Conservation (phyloP, 2,113 vertebrate species). For the Embiotoca jacksoni region DNA sequence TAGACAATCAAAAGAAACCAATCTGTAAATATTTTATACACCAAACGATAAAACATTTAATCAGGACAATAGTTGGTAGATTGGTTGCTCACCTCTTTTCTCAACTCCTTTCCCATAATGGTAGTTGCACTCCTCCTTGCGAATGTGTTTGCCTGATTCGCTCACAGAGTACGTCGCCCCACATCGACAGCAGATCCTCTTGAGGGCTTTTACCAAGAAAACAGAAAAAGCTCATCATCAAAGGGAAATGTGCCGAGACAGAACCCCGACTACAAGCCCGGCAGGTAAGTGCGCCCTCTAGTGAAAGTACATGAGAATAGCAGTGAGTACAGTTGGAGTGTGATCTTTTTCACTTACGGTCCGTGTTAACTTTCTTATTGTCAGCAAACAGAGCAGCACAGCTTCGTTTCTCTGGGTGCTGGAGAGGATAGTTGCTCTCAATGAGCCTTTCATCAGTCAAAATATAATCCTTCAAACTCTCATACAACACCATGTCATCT, state of each 20-base stretch:
- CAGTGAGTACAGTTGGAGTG: not conserved
- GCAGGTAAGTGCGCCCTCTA: conserved; percentile 44
- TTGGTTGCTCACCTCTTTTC: conserved; percentile 77
- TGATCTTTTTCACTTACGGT: conserved; percentile 62
- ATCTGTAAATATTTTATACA: not conserved
- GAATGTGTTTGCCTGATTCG: conserved; percentile 78
- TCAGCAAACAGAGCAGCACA: conserved; percentile 75
- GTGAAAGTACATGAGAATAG: conserved; percentile 30
- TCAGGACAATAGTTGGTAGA: not conserved
- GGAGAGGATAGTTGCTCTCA: conserved; percentile 82
- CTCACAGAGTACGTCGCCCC: conserved; percentile 83
- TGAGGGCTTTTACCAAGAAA: conserved; percentile 74
- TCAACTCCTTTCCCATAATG: conserved; percentile 84
- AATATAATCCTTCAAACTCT: conserved; percentile 81
- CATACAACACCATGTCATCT: conserved; percentile 79
- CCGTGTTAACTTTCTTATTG: conserved; percentile 70
- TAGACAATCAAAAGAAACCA: no score
- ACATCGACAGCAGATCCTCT: conserved; percentile 86
- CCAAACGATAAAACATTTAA: no score
- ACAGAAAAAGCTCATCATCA: not conserved
- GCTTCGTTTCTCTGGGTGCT: conserved; percentile 80
- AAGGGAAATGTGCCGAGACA: not conserved
- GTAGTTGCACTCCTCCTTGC: conserved; percentile 87
- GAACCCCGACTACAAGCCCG: not conserved
- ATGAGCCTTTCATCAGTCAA: conserved; percentile 82